Percentiles rank a stretch among this genome's conserved stretches.
These are phyloP conservation scores for Rousettus madagascariensis DNA, from an alignment of 2,797 vertebrate species.

Conservation along the genomic window DNA sequence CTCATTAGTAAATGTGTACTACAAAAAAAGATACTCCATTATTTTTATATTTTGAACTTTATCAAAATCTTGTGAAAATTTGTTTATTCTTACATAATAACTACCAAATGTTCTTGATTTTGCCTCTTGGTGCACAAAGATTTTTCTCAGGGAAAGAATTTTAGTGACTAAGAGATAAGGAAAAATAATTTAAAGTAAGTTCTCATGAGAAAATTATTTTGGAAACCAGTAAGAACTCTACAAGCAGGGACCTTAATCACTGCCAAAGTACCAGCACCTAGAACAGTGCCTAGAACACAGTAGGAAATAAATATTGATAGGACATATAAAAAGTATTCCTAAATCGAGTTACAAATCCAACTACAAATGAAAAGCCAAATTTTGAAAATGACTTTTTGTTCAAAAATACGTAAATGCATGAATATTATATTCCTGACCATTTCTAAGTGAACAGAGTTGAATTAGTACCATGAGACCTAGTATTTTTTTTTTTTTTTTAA, in stretches of 20 bases:
- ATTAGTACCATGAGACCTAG: neutral
- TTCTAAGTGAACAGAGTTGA: neutral
- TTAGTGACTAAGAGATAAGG: constrained; percentile 11
- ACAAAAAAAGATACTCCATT: neutral
- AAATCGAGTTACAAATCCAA: neutral
- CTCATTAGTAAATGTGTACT: neutral
- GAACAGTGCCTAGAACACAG: neutral
- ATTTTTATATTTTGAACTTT: constrained; percentile 54
- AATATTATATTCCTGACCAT: neutral
- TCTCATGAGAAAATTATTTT: constrained; percentile 25
- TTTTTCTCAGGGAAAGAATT: neutral
- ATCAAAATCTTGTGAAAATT: constrained; percentile 25
- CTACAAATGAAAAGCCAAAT: constrained; percentile 1
- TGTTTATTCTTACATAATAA: neutral
- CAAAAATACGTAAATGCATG: neutral
- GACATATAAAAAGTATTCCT: neutral
- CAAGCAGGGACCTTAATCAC: neutral
- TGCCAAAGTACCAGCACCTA: neutral
- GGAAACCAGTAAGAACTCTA: neutral
- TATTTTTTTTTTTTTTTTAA: neutral
- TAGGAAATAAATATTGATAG: neutral
- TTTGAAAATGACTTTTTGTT: neutral
- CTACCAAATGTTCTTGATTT: neutral
- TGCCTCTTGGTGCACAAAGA: neutral
- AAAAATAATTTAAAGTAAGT: neutral